Evolutionary conservation across 2,888 invertebrate genomes (phyloP), one percentile per base, ranked within the genome.

Genomic region (Darwinula stevensoni): DNA sequence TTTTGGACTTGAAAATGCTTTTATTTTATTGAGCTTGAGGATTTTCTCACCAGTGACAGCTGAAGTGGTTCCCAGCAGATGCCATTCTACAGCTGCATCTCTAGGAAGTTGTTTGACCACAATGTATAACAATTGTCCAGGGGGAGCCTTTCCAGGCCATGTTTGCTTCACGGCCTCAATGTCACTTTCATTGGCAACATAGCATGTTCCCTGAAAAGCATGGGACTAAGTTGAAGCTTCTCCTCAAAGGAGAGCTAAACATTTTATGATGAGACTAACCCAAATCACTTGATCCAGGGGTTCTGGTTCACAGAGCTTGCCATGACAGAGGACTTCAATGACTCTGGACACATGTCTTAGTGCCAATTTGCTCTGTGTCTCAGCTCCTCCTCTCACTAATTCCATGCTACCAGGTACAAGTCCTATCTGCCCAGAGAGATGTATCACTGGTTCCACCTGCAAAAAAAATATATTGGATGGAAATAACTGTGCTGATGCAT

Each of bases 381-480:
- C 57, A 41, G 70, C 65, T 35, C 76, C 78, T 35, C 76, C 74
- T 32, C 61, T 61, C 18, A 74, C 58, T 42, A 76, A 53, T 41
- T 59, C 55, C 65, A 76, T 63, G 41, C 63, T 68, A 16, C 73
- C 73, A 35, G 76, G 84, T 39, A 82, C 67, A 39, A 88, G 56
- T 11, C 75, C 80, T 41, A 88, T 84, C 58, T 84, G 84, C 2
- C 86, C 86, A 41, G 86, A 78, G 31, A 84, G 67, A 46, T 71
- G 68, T 36, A 80, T 68, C 39, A 74, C 65, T 44, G 6, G 6
- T 6, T n/a, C 22, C 6, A 22, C n/a, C n/a, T n/a, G n/a, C n/a
- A n/a, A n/a, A n/a, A n/a, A n/a, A n/a, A n/a, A n/a, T n/a, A n/a
- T n/a, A n/a, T n/a, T n/a, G n/a, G n/a, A n/a, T n/a, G n/a, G n/a